Evolutionary conservation across 2,888 invertebrate species (phyloP).

Genomic region (Gandaritis pyraliata): DNA sequence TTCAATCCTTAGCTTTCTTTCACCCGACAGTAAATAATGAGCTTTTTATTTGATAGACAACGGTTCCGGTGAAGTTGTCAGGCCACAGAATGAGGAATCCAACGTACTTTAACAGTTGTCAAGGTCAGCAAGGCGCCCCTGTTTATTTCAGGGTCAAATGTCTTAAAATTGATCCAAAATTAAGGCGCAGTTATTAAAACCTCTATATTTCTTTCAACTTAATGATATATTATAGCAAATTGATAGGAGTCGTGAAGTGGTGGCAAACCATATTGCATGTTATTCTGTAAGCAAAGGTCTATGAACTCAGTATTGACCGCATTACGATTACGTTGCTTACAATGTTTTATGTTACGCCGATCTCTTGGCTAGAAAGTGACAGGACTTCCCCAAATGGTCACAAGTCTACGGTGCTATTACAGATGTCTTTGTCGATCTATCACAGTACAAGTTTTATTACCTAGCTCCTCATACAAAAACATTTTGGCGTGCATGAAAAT

Average conservation of each 20-base stretch:
- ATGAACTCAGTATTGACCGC: not conserved
- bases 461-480: not conserved
- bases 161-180: not conserved
- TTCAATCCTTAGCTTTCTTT: too few relatives aligned
- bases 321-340: not conserved
- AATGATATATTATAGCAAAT: not conserved
- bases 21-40: too few relatives aligned
- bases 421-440: not conserved
- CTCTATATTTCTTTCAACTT: not conserved
- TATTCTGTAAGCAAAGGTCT: not conserved
- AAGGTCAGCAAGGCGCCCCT: too few relatives aligned
- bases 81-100: too few relatives aligned
- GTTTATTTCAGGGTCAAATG: not conserved
- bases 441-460: not conserved
- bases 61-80: too few relatives aligned
- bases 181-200: not conserved
- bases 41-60: too few relatives aligned
- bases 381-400: not conserved
- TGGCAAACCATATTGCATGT: not conserved
- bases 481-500: not conserved
- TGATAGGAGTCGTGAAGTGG: not conserved
- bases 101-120: too few relatives aligned
- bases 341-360: not conserved
- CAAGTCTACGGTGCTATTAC: not conserved
- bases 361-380: not conserved